phyloP scores from a whole-genome alignment of 2,888 invertebrate genomes.

The Stenurella melanura region DNA sequence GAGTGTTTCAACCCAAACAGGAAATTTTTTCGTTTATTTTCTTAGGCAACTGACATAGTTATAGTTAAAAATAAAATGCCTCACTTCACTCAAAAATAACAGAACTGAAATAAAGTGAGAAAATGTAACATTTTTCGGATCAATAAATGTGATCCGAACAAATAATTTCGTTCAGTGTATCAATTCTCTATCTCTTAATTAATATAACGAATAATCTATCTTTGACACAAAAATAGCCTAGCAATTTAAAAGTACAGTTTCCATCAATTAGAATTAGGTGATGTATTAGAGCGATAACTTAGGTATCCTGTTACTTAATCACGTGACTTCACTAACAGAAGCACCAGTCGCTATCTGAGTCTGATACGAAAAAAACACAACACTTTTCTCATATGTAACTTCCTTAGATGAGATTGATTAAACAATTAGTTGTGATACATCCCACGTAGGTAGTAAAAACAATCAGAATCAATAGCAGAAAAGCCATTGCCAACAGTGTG shows the following conservation, averaged over 20 bases:
- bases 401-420: slow-evolving; percentile 32
- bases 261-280: not conserved
- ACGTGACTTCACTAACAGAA: slow-evolving; percentile 20
- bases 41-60: too few relatives aligned
- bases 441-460: slow-evolving; percentile 47
- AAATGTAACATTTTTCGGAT: too few relatives aligned
- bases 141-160: too few relatives aligned
- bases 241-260: not conserved
- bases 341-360: slow-evolving; percentile 1
- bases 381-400: slow-evolving; percentile 10
- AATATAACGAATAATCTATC: not conserved
- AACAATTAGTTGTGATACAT: slow-evolving; percentile 50
- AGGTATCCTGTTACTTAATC: slow-evolving; percentile 2
- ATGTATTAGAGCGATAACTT: not conserved
- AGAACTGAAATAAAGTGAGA: too few relatives aligned
- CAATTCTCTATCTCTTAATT: too few relatives aligned
- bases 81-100: too few relatives aligned
- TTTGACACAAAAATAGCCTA: not conserved
- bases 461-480: slow-evolving; percentile 47
- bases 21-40: too few relatives aligned
- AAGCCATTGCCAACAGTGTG: slow-evolving; percentile 37
- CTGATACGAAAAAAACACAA: slow-evolving; percentile 23
- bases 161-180: too few relatives aligned
- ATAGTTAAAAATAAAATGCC: too few relatives aligned
- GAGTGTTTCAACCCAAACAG: too few relatives aligned